Evolutionary conservation across 2,888 invertebrate genomes (phyloP).

Genomic region (Bruchidius siliquastri): DNA sequence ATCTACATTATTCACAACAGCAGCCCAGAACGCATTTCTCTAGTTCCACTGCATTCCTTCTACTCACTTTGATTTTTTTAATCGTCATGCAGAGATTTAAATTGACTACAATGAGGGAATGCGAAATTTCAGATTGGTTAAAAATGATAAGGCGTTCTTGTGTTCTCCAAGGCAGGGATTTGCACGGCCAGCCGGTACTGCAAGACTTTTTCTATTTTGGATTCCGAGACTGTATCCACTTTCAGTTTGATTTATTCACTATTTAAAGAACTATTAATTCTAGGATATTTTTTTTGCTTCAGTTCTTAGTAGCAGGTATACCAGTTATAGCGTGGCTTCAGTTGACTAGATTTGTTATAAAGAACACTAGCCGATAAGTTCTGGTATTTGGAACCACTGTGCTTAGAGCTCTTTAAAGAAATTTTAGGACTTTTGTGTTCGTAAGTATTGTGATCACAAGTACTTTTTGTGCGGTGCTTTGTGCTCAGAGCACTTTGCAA

Average conservation of each 20-base stretch:
- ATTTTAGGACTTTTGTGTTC: no score
- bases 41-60: constrained; percentile 31
- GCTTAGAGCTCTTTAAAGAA: no score
- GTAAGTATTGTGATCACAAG: no score
- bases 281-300: not conserved
- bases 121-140: constrained; percentile 21
- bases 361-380: no score
- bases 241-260: not conserved
- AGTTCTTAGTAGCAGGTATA: not conserved
- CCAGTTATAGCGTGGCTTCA: not conserved
- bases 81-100: constrained; percentile 21
- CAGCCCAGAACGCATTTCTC: constrained; percentile 28
- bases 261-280: not conserved
- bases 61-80: constrained; percentile 24
- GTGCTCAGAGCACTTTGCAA: no score
- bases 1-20: constrained; percentile 31
- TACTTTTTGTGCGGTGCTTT: no score
- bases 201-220: not conserved
- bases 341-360: not conserved
- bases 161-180: not conserved
- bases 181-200: not conserved
- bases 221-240: not conserved
- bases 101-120: constrained; percentile 25
- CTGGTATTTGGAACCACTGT: no score
- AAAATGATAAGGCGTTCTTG: constrained; percentile 12